Evolutionary conservation across 1,140 invertebrate genomes (phyloP).

Genomic region (Aphis craccivora): DNA sequence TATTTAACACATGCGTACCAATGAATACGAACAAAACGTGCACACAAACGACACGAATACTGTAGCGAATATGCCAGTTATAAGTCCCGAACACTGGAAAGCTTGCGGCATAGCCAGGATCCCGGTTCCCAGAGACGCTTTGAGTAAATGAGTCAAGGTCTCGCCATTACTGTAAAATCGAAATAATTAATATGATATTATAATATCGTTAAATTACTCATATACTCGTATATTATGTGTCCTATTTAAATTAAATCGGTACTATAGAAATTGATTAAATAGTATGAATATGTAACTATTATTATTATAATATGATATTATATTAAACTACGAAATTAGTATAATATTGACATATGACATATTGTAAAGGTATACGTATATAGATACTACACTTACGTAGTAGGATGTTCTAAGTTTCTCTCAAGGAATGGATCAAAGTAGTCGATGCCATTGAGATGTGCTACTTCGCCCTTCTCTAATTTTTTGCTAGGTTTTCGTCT

Average conservation of each 20-base stretch:
- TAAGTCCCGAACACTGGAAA: slow-evolving; percentile 80
- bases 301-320: too few species aligned
- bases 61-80: slow-evolving; percentile 78
- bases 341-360: too few species aligned
- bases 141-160: slow-evolving; percentile 84
- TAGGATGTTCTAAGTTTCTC: slow-evolving; percentile 76
- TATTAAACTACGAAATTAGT: too few species aligned
- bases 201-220: too few species aligned
- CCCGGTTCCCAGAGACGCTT: slow-evolving; percentile 89
- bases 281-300: too few species aligned
- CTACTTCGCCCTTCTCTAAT: slow-evolving; percentile 64
- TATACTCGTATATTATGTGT: too few species aligned
- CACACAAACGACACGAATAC: slow-evolving; percentile 82
- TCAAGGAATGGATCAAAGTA: slow-evolving; percentile 77
- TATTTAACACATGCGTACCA: slow-evolving; percentile 67
- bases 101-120: slow-evolving; percentile 90
- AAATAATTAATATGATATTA: slow-evolving; percentile 27
- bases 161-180: slow-evolving; percentile 73
- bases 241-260: too few species aligned
- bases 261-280: too few species aligned
- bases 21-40: slow-evolving; percentile 85
- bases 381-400: slow-evolving; percentile 73
- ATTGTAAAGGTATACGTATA: too few species aligned
- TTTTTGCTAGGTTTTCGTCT: slow-evolving; percentile 24
- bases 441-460: slow-evolving; percentile 66